Percentiles rank a stretch among this genome's conserved stretches.
phyloP scores from a whole-genome alignment of 2,888 invertebrate genomes.

The Ceraclea dissimilis region DNA sequence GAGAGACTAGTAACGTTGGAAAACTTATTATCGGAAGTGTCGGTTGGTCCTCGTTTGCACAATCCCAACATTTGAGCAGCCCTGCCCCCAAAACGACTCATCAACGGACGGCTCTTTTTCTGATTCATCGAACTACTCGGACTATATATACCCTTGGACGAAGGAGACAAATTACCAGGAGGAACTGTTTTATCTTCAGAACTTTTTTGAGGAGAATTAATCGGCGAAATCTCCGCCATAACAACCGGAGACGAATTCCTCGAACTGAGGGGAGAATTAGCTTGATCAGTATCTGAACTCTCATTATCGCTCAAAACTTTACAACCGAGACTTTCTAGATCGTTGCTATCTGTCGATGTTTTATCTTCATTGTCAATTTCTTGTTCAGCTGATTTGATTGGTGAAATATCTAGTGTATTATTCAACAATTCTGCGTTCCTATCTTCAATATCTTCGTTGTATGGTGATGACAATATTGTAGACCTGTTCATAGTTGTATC shows the following conservation, averaged over 20 bases:
- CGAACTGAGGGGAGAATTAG: not conserved
- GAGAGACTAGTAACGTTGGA: slow-evolving; percentile 32
- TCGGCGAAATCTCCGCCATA: not conserved
- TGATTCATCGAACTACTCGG: slow-evolving; percentile 39
- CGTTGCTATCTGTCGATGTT: not conserved
- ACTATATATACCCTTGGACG: slow-evolving; percentile 34
- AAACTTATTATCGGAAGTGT: slow-evolving; percentile 25
- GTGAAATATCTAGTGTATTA: slow-evolving; percentile 53
- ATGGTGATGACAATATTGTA: slow-evolving; percentile 36
- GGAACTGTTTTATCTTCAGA: slow-evolving; percentile 6
- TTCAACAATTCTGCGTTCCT: slow-evolving; percentile 49
- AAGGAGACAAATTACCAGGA: slow-evolving; percentile 36
- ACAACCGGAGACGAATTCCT: not conserved
- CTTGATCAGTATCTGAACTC: not conserved
- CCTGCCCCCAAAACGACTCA: slow-evolving; percentile 35
- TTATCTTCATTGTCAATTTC: slow-evolving; percentile 27
- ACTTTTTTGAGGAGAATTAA: not conserved
- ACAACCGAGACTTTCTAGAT: not conserved
- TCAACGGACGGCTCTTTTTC: slow-evolving; percentile 40
- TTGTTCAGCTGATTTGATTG: slow-evolving; percentile 40
- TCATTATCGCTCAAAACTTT: not conserved
- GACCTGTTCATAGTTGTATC: not conserved
- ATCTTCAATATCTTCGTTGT: slow-evolving; percentile 34
- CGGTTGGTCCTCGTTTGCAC: slow-evolving; percentile 34
- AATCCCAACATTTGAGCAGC: slow-evolving; percentile 45